phyloP scores from a whole-genome alignment of 2,797 vertebrate genomes.

The Enteromius viviparus region DNA sequence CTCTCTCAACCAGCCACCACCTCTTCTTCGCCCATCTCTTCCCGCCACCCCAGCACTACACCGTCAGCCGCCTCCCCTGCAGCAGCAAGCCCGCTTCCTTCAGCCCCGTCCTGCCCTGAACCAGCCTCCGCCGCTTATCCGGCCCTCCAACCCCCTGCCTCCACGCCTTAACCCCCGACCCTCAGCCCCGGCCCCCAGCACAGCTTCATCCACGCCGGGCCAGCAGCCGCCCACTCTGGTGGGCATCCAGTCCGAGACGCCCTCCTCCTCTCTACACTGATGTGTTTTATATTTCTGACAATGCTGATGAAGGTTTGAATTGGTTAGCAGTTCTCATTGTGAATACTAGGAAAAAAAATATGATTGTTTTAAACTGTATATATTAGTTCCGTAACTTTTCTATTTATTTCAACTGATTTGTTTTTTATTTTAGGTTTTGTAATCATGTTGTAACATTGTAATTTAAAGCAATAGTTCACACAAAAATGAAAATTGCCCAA shows the following conservation, averaged over 20 bases:
- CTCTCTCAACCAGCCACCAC: slow-evolving; percentile 92
- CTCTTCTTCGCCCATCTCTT: slow-evolving; percentile 90
- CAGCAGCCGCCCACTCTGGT: slow-evolving; percentile 84
- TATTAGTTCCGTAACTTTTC: slow-evolving; percentile 53
- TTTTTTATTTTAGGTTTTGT: slow-evolving; percentile 34
- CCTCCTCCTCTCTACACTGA: slow-evolving; percentile 87
- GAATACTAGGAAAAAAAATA: slow-evolving; percentile 41
- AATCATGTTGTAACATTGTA: slow-evolving; percentile 18
- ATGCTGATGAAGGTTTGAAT: neutral
- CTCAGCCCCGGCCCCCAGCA: slow-evolving; percentile 67
- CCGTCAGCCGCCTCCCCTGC: slow-evolving; percentile 94
- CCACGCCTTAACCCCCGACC: slow-evolving; percentile 94
- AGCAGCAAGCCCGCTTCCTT: slow-evolving; percentile 93
- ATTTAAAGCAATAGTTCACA: neutral
- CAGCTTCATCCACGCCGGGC: slow-evolving; percentile 69
- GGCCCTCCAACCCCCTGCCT: slow-evolving; percentile 89
- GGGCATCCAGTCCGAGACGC: slow-evolving; percentile 85
- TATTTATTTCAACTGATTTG: slow-evolving; percentile 58
- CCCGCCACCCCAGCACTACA: slow-evolving; percentile 93
- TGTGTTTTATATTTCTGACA: neutral
- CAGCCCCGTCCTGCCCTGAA: slow-evolving; percentile 90
- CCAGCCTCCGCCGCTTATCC: slow-evolving; percentile 94
- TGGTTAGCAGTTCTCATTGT: slow-evolving; percentile 21
- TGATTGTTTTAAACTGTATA: slow-evolving; percentile 50
- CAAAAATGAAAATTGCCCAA: neutral